A percentile compares a stretch with the other conserved stretches of the same genome.
These are phyloP conservation scores for Eilema sororculum DNA, from an alignment of 2,888 invertebrate genomes.

Conservation along the genomic window DNA sequence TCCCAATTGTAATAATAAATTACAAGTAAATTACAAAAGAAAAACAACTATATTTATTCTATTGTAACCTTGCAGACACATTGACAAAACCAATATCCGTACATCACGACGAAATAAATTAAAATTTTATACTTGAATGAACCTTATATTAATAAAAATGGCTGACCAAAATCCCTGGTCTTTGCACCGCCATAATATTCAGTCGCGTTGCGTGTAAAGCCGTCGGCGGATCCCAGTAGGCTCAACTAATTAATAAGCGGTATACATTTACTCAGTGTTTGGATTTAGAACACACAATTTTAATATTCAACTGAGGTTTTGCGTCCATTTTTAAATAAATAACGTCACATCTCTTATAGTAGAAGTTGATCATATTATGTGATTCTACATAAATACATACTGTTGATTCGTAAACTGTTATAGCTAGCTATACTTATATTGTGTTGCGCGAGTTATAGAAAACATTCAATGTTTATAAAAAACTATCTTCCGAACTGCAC, in stretches of 20 bases:
- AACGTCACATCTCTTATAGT: background rate
- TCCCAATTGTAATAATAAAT: no score
- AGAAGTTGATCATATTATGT: no score
- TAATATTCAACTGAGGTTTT: constrained; percentile 2
- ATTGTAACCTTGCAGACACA: background rate
- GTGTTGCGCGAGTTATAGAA: no score
- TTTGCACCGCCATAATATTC: constrained; percentile 5
- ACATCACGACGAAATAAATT: background rate
- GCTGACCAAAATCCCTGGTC: background rate
- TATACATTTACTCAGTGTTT: constrained; percentile 8
- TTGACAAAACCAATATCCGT: background rate
- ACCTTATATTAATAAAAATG: background rate
- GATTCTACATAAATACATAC: no score
- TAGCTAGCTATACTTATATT: no score
- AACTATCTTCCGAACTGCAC: no score
- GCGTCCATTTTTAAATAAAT: constrained; percentile 8
- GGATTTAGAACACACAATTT: constrained; percentile 12
- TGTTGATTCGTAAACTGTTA: no score
- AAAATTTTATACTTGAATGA: background rate
- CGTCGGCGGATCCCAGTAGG: constrained; percentile 40
- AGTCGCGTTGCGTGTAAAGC: constrained; percentile 20
- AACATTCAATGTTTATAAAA: no score
- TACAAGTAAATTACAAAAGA: no score
- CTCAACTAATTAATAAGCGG: constrained; percentile 35
- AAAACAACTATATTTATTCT: background rate